These are phyloP conservation scores for Martes flavigula DNA, from an alignment of 2,797 vertebrate species.

Conservation along the genomic window DNA sequence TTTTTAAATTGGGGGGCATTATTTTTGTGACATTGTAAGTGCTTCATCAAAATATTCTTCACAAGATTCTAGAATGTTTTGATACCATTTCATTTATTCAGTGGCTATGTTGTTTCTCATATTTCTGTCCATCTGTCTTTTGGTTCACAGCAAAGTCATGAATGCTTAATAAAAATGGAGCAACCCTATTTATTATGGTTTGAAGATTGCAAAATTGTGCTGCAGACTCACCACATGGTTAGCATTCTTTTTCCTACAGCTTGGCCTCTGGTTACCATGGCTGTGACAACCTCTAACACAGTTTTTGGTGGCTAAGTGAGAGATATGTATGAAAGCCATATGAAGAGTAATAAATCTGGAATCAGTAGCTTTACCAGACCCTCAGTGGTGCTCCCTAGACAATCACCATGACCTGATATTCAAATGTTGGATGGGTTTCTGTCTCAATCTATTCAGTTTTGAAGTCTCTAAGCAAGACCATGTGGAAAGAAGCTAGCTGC, in stretches of 20 bases:
- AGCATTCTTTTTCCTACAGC: background rate
- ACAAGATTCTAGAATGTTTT: conserved; percentile 36
- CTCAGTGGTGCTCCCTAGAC: background rate
- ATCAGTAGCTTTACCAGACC: background rate
- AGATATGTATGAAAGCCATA: background rate
- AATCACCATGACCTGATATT: background rate
- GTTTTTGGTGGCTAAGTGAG: background rate
- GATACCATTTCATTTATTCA: background rate
- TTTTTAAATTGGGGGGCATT: background rate
- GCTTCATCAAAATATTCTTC: conserved; percentile 46
- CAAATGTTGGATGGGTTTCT: background rate
- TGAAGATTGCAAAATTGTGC: background rate
- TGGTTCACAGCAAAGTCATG: background rate
- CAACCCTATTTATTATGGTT: background rate
- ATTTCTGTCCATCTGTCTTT: conserved; percentile 12
- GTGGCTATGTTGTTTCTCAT: background rate
- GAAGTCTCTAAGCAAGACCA: background rate
- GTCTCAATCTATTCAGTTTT: background rate
- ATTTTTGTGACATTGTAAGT: conserved; percentile 52
- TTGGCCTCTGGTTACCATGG: background rate
- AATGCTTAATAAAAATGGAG: conserved; percentile 47
- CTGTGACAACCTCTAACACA: background rate
- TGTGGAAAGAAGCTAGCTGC: background rate
- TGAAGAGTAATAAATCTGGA: background rate
- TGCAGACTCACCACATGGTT: background rate